Percentiles rank a stretch among this genome's conserved stretches.
Conservation (phyloP, 2,113 vertebrate genomes). For the Sminthopsis crassicaudata region DNA sequence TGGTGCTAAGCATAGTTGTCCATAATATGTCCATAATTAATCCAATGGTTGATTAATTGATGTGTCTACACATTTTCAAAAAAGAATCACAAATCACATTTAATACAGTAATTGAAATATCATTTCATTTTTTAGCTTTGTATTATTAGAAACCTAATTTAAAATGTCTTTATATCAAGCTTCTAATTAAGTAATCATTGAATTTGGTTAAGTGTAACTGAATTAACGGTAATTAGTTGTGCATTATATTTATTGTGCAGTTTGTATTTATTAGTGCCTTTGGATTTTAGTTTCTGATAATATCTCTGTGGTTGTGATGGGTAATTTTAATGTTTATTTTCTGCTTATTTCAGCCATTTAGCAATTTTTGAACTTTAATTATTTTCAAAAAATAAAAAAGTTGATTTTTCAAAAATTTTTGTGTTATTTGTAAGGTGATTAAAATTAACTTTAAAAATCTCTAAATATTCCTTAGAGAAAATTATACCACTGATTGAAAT, state of each 20-base stretch:
- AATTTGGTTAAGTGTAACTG: background rate
- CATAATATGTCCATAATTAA: background rate
- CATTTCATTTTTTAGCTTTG: background rate
- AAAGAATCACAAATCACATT: background rate
- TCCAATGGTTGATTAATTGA: background rate
- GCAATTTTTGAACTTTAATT: background rate
- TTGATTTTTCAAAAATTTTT: background rate
- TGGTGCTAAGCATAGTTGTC: background rate
- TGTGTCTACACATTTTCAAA: constrained; percentile 19
- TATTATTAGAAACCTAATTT: background rate
- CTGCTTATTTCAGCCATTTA: background rate
- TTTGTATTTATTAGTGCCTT: constrained; percentile 22
- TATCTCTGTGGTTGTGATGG: background rate
- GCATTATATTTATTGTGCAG: too few relatives aligned
- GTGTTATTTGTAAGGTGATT: background rate
- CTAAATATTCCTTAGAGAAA: background rate
- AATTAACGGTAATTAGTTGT: background rate
- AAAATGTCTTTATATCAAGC: background rate
- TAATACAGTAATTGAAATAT: background rate
- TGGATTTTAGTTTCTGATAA: background rate
- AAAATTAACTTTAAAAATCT: background rate
- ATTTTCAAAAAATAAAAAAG: background rate
- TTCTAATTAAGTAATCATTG: background rate
- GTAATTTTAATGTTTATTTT: background rate
- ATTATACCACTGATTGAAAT: background rate